Percentiles rank a stretch among this genome's conserved stretches.
These are phyloP conservation scores for Drosophila sp. DNA, from an alignment of 1,140 invertebrate species.

Conservation along the genomic window DNA sequence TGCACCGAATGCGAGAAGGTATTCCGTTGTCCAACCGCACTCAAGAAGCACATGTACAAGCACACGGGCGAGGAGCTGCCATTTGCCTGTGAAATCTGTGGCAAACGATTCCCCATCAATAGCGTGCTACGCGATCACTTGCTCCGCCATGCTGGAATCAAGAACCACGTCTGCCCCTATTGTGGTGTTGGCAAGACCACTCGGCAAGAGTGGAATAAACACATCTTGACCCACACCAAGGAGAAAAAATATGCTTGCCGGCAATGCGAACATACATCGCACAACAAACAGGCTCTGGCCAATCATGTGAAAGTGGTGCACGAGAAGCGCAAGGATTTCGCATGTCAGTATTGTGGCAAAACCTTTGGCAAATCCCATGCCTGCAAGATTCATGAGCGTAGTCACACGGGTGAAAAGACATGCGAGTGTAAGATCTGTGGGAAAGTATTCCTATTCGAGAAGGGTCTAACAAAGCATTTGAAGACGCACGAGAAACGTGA, in stretches of 20 bases:
- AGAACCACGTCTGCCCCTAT: conserved; percentile 78
- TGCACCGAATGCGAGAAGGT: conserved; percentile 79
- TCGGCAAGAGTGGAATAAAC: conserved; percentile 75
- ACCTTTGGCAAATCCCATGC: conserved; percentile 77
- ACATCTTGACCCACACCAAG: conserved; percentile 76
- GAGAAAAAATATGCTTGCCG: conserved; percentile 78
- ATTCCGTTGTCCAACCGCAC: conserved; percentile 76
- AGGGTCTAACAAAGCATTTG: conserved; percentile 71
- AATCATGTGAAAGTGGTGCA: conserved; percentile 78
- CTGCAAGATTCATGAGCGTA: conserved; percentile 77
- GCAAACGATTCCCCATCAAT: conserved; percentile 79
- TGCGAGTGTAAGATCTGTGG: conserved; percentile 79
- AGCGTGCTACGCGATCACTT: conserved; percentile 73
- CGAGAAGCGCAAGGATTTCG: conserved; percentile 78
- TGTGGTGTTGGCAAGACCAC: conserved; percentile 80
- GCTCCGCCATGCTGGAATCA: conserved; percentile 76
- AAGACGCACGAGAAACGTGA: conserved; percentile 77
- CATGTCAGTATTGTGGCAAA: conserved; percentile 78
- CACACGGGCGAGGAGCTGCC: conserved; percentile 85
- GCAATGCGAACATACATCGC: conserved; percentile 75
- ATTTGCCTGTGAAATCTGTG: conserved; percentile 85
- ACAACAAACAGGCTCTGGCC: conserved; percentile 72
- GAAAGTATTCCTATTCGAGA: conserved; percentile 73
- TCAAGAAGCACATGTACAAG: conserved; percentile 84
- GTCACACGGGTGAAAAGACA: conserved; percentile 84